Evolutionary conservation across 2,797 vertebrate genomes (phyloP).

Genomic region (Salmo trutta): DNA sequence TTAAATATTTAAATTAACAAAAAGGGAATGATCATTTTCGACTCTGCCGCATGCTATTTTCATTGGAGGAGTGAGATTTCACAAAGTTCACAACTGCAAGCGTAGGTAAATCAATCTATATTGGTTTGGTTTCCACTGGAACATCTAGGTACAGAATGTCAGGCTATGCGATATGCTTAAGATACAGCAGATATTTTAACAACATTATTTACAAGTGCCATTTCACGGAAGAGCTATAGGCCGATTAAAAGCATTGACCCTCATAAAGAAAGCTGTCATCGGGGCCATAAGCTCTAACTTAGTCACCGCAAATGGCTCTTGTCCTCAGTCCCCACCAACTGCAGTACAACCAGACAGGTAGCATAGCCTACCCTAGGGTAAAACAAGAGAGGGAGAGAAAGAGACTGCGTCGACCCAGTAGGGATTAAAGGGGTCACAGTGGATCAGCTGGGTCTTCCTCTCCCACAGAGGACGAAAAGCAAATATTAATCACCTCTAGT

Average conservation of each 20-base stretch:
- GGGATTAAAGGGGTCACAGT: slow-evolving; percentile 70
- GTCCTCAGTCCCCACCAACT: slow-evolving; percentile 21
- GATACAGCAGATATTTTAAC: not conserved
- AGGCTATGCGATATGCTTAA: slow-evolving; percentile 1
- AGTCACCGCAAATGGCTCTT: slow-evolving; percentile 22
- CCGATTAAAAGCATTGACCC: slow-evolving; percentile 30
- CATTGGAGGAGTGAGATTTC: not conserved
- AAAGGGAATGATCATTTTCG: not conserved
- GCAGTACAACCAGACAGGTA: slow-evolving; percentile 7
- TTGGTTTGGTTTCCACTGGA: not conserved
- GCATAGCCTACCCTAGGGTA: slow-evolving; percentile 17
- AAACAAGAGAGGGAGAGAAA: slow-evolving; percentile 18
- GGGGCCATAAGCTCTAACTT: slow-evolving; percentile 33
- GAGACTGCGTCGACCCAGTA: slow-evolving; percentile 42
- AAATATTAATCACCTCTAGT: slow-evolving; percentile 82
- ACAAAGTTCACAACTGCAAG: no score
- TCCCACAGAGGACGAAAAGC: slow-evolving; percentile 74
- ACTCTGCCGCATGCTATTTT: not conserved
- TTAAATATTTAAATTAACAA: not conserved
- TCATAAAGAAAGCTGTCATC: slow-evolving; percentile 42
- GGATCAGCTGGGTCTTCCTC: slow-evolving; percentile 77
- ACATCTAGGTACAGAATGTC: not conserved
- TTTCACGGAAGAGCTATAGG: slow-evolving; percentile 18
- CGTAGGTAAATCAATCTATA: not conserved
- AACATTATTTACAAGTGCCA: slow-evolving; percentile 32